Conservation (phyloP, 64 coral and sea anemone genomes). For the Exaiptasia diaphana region DNA sequence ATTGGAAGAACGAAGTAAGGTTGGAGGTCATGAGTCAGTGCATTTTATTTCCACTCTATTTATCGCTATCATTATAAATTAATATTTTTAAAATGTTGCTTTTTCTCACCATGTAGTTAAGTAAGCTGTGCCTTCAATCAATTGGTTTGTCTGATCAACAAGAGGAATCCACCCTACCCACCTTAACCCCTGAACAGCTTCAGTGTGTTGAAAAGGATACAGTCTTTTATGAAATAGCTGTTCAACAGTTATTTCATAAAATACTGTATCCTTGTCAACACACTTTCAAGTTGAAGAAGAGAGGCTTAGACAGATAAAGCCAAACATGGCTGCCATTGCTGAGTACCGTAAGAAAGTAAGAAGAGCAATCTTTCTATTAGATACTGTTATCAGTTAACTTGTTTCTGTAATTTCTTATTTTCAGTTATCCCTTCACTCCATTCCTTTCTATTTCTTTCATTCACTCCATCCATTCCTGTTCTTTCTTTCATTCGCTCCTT, state of each 20-base stretch:
- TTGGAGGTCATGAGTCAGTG: neutral
- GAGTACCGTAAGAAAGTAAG: conserved; percentile 97
- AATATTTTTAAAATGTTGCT: neutral
- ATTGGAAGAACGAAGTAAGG: conserved; percentile 87
- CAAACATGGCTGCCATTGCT: conserved; percentile 98
- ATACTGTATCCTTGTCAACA: no score
- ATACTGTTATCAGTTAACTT: no score
- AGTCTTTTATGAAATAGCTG: no score
- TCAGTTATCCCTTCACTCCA: neutral
- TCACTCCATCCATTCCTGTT: neutral
- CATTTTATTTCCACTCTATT: no score
- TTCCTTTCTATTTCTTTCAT: neutral
- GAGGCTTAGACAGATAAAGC: conserved; percentile 82
- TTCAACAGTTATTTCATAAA: no score
- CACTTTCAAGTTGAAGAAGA: conserved; percentile 48
- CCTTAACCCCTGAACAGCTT: conserved; percentile 63
- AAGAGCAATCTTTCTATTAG: no score
- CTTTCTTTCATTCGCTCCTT: neutral
- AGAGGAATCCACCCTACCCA: conserved; percentile 46
- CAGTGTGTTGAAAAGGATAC: conserved; percentile 69
- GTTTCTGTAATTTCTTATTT: neutral
- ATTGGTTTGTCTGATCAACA: conserved; percentile 23
- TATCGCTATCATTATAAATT: neutral
- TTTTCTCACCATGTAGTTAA: conserved; percentile 31
- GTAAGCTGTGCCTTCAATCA: conserved; percentile 68